Conservation (phyloP, 37 sponge, comb jelly and placozoan genomes). For the Geodia barretti region DNA sequence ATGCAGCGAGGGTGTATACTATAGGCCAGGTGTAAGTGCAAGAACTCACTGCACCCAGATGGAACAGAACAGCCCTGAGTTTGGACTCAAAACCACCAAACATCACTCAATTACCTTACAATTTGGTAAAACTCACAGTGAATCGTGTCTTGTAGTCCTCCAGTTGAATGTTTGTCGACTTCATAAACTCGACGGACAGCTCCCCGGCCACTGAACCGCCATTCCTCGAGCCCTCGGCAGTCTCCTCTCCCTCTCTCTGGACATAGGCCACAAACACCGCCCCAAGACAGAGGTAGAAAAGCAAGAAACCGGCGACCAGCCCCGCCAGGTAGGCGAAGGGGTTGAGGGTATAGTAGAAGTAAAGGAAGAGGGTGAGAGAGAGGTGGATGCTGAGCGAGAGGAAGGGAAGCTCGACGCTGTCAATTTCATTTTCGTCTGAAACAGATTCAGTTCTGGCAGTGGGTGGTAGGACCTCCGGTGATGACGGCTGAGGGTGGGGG, state of each 20-base stretch:
- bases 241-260: constrained; percentile 20
- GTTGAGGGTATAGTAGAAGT: constrained; percentile 66
- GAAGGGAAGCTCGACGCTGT: background rate
- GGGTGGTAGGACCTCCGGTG: too few relatives aligned
- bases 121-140: too few relatives aligned
- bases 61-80: too few relatives aligned
- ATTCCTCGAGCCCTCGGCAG: background rate
- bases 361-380: constrained; percentile 22
- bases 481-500: background rate
- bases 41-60: too few relatives aligned
- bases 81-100: too few relatives aligned
- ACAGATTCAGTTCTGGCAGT: background rate
- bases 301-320: constrained; percentile 55
- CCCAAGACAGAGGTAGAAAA: constrained; percentile 49
- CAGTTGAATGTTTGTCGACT: constrained; percentile 8
- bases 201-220: background rate
- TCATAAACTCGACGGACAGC: constrained; percentile 12
- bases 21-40: too few relatives aligned
- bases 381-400: constrained; percentile 22
- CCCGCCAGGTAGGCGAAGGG: constrained; percentile 68
- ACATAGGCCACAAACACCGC: constrained; percentile 58
- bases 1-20: too few relatives aligned
- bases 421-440: background rate
- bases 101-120: too few relatives aligned
- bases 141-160: background rate